Evolutionary conservation across 2,113 vertebrate species (phyloP).

Genomic region (Sisor rabdophorus): DNA sequence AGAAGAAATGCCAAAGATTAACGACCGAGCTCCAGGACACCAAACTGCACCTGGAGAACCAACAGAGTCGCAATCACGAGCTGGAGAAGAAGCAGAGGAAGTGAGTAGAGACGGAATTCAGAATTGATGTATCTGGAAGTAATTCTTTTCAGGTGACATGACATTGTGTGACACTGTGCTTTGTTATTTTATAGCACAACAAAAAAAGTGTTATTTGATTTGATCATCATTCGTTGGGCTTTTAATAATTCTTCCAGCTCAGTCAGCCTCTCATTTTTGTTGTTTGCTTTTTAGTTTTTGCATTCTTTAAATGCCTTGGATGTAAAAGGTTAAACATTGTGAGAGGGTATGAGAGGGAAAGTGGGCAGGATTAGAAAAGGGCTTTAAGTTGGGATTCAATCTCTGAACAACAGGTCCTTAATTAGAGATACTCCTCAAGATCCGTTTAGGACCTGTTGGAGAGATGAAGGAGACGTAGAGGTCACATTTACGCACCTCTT

Average conservation of each 20-base stretch:
- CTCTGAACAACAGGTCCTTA: neutral
- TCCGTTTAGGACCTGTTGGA: neutral
- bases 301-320: neutral
- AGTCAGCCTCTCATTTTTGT: neutral
- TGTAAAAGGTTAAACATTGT: too few species aligned
- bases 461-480: conserved; percentile 40
- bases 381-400: too few species aligned
- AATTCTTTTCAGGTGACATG: too few species aligned
- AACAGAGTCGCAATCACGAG: conserved; percentile 93
- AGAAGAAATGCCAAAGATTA: conserved; percentile 92
- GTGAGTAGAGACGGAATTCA: conserved; percentile 62
- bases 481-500: conserved; percentile 62
- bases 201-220: too few species aligned
- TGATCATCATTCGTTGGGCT: too few species aligned
- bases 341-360: too few species aligned
- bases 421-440: neutral
- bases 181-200: too few species aligned
- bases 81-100: conserved; percentile 98
- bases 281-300: neutral
- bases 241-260: too few species aligned
- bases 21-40: conserved; percentile 92
- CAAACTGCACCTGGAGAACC: conserved; percentile 91
- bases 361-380: too few species aligned
- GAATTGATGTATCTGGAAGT: too few species aligned
- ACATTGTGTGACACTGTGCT: too few species aligned